A percentile compares a stretch with the other conserved stretches of the same genome.
Conservation (phyloP, 2,113 vertebrate genomes). For the Buteo buteo region DNA sequence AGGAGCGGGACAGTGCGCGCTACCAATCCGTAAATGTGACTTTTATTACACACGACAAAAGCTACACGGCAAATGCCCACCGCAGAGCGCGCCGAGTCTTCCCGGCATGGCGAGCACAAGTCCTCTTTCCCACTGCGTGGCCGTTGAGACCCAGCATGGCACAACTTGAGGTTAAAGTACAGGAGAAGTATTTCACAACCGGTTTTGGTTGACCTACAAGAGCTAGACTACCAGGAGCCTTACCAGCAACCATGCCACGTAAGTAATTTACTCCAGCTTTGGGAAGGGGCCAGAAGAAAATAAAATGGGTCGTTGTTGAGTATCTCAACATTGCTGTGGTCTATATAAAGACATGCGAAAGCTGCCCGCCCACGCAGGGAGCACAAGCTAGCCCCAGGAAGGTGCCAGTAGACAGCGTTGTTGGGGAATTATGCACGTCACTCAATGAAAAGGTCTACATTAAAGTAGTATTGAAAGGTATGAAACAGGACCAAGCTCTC, state of each 20-base stretch:
- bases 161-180: neutral
- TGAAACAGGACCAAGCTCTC: neutral
- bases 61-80: neutral
- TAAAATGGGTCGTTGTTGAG: neutral
- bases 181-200: neutral
- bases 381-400: neutral
- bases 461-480: neutral
- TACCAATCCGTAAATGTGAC: neutral
- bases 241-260: neutral
- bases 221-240: neutral
- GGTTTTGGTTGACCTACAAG: neutral
- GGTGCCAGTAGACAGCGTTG: neutral
- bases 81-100: rapidly evolving
- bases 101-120: rapidly evolving
- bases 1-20: neutral
- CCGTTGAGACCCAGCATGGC: rapidly evolving
- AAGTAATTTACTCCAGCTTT: neutral
- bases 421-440: neutral
- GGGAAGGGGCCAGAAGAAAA: neutral
- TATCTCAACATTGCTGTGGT: neutral
- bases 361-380: neutral
- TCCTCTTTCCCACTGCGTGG: neutral
- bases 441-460: neutral
- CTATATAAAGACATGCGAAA: rapidly evolving
- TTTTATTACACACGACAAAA: neutral